Conservation (phyloP, 2,797 vertebrate species). For the Eulemur mongoz region DNA sequence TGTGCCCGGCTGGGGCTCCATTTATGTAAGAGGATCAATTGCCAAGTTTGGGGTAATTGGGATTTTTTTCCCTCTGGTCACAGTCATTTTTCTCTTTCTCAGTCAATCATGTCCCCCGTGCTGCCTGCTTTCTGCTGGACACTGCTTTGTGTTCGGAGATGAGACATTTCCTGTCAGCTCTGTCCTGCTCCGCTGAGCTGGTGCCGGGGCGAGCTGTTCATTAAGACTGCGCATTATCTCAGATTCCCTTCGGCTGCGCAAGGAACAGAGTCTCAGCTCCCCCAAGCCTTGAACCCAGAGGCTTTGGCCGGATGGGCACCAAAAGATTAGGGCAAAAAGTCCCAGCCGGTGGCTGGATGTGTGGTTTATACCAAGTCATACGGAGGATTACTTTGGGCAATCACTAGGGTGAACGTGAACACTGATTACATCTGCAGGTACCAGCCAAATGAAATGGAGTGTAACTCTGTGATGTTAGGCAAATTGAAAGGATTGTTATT, state of each 20-base stretch:
- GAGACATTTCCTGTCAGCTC: slow-evolving; percentile 44
- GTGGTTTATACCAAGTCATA: not conserved
- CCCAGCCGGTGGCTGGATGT: not conserved
- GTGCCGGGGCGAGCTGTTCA: not conserved
- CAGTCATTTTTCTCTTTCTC: slow-evolving; percentile 35
- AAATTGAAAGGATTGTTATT: slow-evolving; percentile 71
- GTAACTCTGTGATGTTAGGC: slow-evolving; percentile 58
- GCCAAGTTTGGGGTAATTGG: slow-evolving; percentile 31
- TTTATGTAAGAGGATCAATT: not conserved
- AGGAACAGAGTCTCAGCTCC: not conserved
- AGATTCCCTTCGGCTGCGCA: not conserved
- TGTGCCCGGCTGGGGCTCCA: not conserved
- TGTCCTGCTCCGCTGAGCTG: not conserved
- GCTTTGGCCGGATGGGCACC: not conserved
- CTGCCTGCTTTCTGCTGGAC: not conserved
- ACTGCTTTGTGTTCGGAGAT: not conserved
- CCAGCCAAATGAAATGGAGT: slow-evolving; percentile 56
- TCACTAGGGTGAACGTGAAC: slow-evolving; percentile 2
- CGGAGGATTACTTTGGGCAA: not conserved
- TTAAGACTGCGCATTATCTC: not conserved
- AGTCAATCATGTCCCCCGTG: not conserved
- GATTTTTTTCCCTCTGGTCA: not conserved
- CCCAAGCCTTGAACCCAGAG: not conserved
- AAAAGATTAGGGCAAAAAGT: not conserved
- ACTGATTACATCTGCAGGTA: slow-evolving; percentile 58